phyloP scores from a whole-genome alignment of 1,140 invertebrate species.

The Laupala kohalensis region DNA sequence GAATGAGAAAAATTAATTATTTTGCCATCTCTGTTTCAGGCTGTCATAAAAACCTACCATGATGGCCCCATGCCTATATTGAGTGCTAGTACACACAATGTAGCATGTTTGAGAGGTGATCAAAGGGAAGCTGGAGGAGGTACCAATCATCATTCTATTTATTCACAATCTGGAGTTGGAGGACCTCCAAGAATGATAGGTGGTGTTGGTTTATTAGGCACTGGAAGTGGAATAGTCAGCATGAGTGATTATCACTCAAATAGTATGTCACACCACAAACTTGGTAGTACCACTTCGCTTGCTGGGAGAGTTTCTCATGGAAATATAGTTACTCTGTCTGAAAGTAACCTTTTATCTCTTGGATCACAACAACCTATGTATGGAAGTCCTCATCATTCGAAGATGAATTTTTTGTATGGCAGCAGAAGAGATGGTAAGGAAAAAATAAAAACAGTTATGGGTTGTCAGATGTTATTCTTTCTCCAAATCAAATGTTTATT shows the following conservation, averaged over 20 bases:
- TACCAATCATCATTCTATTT: neutral
- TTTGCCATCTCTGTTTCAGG: conserved; percentile 26
- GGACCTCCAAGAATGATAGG: neutral
- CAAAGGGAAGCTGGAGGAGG: neutral
- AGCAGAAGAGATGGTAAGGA: neutral
- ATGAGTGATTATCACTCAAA: neutral
- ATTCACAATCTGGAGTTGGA: neutral
- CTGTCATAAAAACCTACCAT: conserved; percentile 33
- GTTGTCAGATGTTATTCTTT: no score
- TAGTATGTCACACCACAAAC: neutral
- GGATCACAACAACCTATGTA: conserved; percentile 3
- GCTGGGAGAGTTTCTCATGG: neutral
- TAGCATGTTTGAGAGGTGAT: conserved; percentile 9
- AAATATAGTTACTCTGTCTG: conserved; percentile 23
- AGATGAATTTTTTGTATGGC: neutral
- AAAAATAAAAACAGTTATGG: no score
- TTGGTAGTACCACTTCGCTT: neutral
- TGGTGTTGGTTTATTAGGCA: neutral
- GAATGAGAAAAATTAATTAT: no score
- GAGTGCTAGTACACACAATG: conserved; percentile 30
- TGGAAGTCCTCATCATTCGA: conserved; percentile 5
- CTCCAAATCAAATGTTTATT: no score
- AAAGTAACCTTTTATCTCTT: conserved; percentile 23
- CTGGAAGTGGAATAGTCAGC: neutral
- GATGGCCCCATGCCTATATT: conserved; percentile 29